Evolutionary conservation across 2,888 invertebrate genomes (phyloP), one percentile per base, ranked within the genome.

Genomic region (Lasioglossum figueresi): DNA sequence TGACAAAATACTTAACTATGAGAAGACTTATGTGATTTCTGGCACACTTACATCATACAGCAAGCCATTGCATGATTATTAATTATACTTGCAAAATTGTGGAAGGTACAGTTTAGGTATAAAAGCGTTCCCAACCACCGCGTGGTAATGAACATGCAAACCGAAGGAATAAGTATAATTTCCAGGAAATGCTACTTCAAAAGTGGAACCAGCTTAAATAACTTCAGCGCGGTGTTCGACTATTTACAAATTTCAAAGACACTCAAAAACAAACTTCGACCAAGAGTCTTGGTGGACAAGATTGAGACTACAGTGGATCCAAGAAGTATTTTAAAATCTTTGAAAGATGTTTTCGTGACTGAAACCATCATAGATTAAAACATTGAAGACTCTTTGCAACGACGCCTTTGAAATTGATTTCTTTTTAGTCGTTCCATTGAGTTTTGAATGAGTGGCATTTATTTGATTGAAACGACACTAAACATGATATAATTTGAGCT

Each of bases 51-150:
- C 31, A 6, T 2, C 27, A 63, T 16, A 16, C 27, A 2, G 31
- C 14, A 31, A 31, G 63, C 31, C 31, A 63, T 59, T 27, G 14
- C 27, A 59, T 5, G 63, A 63, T 63, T 63, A 63, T 31, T 63
- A 63, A 27, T 63, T 63, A 63, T 63, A 63, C 63, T 63, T 63
- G 63, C 63, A 63, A 63, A 63, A 63, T 63, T 63, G 16, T 31
- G 6, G 31, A 2, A 63, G 63, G 16, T 31, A 63, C 16, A 27
- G 63, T 63, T 63, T 27, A 31, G 16, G 16, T 63, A 63, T 63
- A 63, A 63, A 63, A 63, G 4, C 45, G 63, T 6, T 31, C 63
- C 16, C 27, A 27, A 27, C 59, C 27, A 31, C 31, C 31, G 27
- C 0, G 63, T 27, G 16, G 31, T 27, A 63, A 63, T 16, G 31